These are phyloP conservation scores for Pseudochirops cupreus DNA, from an alignment of 2,797 vertebrate species.

Conservation along the genomic window DNA sequence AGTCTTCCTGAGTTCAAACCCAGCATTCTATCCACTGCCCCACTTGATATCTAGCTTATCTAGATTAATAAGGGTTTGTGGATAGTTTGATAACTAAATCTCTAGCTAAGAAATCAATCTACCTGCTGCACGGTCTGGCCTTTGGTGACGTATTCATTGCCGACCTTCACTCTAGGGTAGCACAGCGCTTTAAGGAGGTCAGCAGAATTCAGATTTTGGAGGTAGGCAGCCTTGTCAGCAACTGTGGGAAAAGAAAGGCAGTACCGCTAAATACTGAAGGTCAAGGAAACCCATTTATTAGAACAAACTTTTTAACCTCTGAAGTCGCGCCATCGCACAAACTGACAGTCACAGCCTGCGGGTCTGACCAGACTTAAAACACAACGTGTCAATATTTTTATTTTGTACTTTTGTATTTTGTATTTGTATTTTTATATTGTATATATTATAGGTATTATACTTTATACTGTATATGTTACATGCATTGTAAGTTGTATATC, in stretches of 20 bases:
- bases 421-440: neutral
- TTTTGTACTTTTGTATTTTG: no score
- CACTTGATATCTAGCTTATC: neutral
- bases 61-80: neutral
- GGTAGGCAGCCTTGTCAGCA: slow-evolving; percentile 91
- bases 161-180: slow-evolving; percentile 90
- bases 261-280: neutral
- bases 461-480: neutral
- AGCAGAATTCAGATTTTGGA: slow-evolving; percentile 91
- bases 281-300: neutral
- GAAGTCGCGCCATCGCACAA: neutral
- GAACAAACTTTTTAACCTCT: neutral
- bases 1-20: no score
- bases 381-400: neutral
- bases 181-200: slow-evolving; percentile 90
- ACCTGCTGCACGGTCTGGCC: slow-evolving; percentile 92
- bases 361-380: neutral
- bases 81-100: neutral
- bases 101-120: neutral
- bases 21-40: no score
- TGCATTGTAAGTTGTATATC: neutral
- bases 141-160: slow-evolving; percentile 92
- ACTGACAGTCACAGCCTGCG: neutral
- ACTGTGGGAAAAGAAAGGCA: slow-evolving; percentile 80
- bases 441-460: neutral